These are phyloP conservation scores for Hybognathus amarus DNA, from an alignment of 2,797 vertebrate genomes.

Conservation along the genomic window DNA sequence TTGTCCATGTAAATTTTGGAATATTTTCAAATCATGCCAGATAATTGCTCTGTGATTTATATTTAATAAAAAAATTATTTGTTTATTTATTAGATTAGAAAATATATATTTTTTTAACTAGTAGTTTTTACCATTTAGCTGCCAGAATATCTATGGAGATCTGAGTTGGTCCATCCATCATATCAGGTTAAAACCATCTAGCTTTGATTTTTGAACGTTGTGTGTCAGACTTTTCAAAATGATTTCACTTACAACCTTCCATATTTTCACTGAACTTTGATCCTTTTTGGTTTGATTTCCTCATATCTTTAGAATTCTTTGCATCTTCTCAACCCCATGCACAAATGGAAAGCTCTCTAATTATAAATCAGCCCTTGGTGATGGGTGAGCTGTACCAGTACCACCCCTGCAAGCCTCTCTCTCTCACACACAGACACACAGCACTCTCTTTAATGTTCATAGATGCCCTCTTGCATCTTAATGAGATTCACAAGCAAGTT, in stretches of 20 bases:
- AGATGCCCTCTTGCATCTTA: conserved; percentile 59
- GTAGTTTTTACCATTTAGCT: neutral
- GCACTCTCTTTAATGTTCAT: conserved; percentile 53
- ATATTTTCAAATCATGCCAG: neutral
- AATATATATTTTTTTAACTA: neutral
- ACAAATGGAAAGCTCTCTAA: conserved; percentile 42
- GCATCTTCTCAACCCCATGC: conserved; percentile 9
- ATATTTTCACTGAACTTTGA: conserved; percentile 10
- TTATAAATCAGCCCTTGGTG: conserved; percentile 49
- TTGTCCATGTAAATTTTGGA: neutral
- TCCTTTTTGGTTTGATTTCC: neutral
- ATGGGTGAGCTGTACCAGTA: conserved; percentile 43
- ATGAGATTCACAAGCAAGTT: conserved; percentile 56
- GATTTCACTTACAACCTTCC: neutral
- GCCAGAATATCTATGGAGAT: neutral
- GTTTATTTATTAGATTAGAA: neutral
- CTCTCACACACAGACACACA: neutral
- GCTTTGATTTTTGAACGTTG: neutral
- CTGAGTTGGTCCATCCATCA: neutral
- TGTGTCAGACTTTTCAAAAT: conserved; percentile 7
- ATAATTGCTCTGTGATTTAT: neutral
- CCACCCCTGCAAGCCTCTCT: conserved; percentile 24
- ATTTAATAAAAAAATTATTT: no score
- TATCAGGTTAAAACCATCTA: neutral
- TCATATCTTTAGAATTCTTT: conserved; percentile 12